phyloP scores from a whole-genome alignment of 2,113 vertebrate species.

The Platysternon megacephalum region DNA sequence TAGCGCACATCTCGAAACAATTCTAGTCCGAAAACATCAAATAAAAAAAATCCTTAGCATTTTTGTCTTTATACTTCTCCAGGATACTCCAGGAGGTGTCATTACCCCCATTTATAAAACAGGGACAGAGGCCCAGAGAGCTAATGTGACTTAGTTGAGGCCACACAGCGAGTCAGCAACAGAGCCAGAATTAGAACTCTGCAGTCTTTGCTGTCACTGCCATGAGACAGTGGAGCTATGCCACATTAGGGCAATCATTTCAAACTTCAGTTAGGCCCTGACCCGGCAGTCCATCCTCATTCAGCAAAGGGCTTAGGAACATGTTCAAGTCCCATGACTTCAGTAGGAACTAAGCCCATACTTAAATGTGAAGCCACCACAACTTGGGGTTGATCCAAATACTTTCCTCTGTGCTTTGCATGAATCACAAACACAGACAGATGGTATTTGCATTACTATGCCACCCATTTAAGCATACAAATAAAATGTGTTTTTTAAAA shows the following conservation, averaged over 20 bases:
- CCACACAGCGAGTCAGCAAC: background rate
- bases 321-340: background rate
- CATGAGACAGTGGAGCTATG: background rate
- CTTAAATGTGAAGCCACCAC: background rate
- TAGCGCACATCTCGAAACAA: background rate
- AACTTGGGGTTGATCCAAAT: background rate
- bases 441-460: accelerated
- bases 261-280: background rate
- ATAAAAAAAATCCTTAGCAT: background rate
- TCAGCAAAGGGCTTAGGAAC: background rate
- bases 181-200: background rate
- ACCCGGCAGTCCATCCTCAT: background rate
- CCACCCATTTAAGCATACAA: background rate
- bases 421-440: background rate
- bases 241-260: accelerated
- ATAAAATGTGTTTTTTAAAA: background rate
- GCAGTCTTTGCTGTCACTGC: background rate
- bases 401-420: slow-evolving; percentile 7
- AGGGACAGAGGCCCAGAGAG: background rate
- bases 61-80: background rate
- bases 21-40: background rate
- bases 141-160: background rate
- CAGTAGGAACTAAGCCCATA: background rate
- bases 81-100: background rate
- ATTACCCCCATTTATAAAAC: background rate